phyloP scores from a whole-genome alignment of 1,140 invertebrate genomes.

The Pseudomyrmex gracilis region DNA sequence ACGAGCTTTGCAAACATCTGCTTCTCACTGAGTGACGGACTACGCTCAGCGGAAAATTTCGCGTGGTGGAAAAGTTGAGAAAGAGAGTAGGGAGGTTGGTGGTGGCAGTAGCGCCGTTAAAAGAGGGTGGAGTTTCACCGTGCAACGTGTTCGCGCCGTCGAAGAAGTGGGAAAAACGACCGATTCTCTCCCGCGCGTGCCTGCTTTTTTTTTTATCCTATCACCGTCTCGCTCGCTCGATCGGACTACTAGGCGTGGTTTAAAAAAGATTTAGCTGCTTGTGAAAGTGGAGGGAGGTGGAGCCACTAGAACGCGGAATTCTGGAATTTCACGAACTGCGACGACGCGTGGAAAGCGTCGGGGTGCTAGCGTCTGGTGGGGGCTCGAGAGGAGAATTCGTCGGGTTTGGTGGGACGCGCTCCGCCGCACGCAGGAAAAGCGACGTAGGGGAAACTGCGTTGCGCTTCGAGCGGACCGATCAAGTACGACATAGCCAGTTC shows the following conservation, averaged over 20 bases:
- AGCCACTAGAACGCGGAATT: constrained; percentile 68
- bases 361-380: constrained; percentile 21
- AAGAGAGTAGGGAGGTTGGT: constrained; percentile 56
- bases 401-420: constrained; percentile 17
- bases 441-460: constrained; percentile 76
- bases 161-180: constrained; percentile 77
- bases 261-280: constrained; percentile 74
- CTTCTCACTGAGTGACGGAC: constrained; percentile 27
- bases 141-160: constrained; percentile 56
- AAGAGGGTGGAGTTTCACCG: constrained; percentile 73
- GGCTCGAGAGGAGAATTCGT: constrained; percentile 65
- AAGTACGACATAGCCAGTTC: constrained; percentile 78
- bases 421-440: constrained; percentile 69
- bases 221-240: constrained; percentile 62
- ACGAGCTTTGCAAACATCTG: constrained; percentile 25
- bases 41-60: constrained; percentile 67
- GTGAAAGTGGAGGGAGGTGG: constrained; percentile 57
- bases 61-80: constrained; percentile 48
- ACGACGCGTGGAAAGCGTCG: constrained; percentile 55
- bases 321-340: constrained; percentile 62
- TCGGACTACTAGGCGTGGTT: constrained; percentile 79
- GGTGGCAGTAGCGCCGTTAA: constrained; percentile 49
- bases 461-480: constrained; percentile 74
- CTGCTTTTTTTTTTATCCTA: constrained; percentile 60
- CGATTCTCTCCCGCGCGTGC: constrained; percentile 66